phyloP scores from a whole-genome alignment of 2,797 vertebrate species.

The Geotria australis region DNA sequence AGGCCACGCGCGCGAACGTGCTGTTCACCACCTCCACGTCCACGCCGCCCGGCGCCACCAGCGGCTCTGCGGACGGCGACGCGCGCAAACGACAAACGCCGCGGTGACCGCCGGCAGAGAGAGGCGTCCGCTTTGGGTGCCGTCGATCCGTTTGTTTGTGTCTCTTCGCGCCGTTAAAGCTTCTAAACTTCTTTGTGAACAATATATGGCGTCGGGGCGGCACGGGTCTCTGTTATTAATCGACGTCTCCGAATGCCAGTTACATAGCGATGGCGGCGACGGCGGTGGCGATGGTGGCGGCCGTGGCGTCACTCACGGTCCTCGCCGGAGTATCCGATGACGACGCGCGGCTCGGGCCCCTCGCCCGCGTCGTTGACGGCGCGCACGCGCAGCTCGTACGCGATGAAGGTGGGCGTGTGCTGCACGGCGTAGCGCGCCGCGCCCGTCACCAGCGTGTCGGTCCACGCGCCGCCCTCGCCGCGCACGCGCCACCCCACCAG shows the following conservation, averaged over 20 bases:
- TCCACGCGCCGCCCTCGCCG: constrained; percentile 26
- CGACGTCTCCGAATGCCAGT: too few relatives aligned
- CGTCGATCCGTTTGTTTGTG: too few relatives aligned
- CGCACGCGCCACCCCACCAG: constrained; percentile 39
- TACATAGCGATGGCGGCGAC: too few relatives aligned
- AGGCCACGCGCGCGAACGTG: constrained; percentile 37
- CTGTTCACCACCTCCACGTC: constrained; percentile 38
- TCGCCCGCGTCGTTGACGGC: constrained; percentile 51
- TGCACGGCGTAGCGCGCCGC: constrained; percentile 24
- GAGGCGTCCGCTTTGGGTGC: neutral
- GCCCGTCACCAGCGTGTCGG: constrained; percentile 21
- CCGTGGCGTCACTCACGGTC: constrained; percentile 47
- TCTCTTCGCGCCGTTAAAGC: too few relatives aligned
- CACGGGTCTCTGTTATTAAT: too few relatives aligned
- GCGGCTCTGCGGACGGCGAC: constrained; percentile 29
- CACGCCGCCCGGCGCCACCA: constrained; percentile 35
- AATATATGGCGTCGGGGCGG: too few relatives aligned
- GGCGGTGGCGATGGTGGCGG: too few relatives aligned
- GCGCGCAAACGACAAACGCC: constrained; percentile 1
- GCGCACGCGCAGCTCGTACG: constrained; percentile 73
- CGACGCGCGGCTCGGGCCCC: constrained; percentile 33
- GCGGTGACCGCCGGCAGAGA: neutral
- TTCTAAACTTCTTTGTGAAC: too few relatives aligned
- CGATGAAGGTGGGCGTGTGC: constrained; percentile 41
- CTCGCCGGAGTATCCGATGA: constrained; percentile 62